Percentiles rank a stretch among this genome's conserved stretches.
Evolutionary conservation across 2,113 vertebrate species (phyloP).

Genomic region (Dicrurus megarhynchus): DNA sequence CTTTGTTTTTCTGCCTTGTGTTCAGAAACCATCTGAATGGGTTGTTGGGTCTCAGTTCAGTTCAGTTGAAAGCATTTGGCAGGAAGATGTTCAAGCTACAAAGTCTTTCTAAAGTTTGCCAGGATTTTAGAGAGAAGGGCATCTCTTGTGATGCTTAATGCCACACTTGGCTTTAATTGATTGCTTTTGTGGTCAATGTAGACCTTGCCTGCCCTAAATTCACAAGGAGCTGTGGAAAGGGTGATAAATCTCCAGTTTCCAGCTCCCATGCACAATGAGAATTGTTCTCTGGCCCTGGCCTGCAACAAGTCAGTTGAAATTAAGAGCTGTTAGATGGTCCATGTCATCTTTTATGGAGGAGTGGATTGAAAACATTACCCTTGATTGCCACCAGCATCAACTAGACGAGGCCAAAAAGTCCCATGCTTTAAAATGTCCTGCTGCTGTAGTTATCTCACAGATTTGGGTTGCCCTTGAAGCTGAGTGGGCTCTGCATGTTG

Average conservation of each 20-base stretch:
- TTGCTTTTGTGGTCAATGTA: background rate
- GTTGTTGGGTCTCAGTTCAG: background rate
- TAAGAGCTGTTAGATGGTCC: background rate
- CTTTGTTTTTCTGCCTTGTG: background rate
- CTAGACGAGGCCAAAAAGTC: background rate
- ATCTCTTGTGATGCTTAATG: background rate
- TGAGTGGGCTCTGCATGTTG: background rate
- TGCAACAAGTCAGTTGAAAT: background rate
- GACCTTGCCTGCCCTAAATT: background rate
- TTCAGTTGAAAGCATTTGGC: background rate
- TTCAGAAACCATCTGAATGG: background rate
- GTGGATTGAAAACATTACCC: background rate
- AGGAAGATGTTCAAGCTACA: background rate
- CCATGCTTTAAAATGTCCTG: background rate
- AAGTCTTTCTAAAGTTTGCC: background rate
- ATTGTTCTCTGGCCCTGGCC: background rate
- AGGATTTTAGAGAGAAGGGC: background rate
- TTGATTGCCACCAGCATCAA: background rate
- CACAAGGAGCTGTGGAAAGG: background rate
- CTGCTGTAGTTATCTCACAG: background rate
- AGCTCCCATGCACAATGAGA: background rate
- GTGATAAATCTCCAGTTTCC: background rate
- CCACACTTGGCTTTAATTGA: background rate
- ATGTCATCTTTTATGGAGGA: background rate
- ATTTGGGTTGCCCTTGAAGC: background rate